These are phyloP conservation scores for Octopus bimaculoides DNA, from an alignment of 1,140 invertebrate species.

Conservation along the genomic window DNA sequence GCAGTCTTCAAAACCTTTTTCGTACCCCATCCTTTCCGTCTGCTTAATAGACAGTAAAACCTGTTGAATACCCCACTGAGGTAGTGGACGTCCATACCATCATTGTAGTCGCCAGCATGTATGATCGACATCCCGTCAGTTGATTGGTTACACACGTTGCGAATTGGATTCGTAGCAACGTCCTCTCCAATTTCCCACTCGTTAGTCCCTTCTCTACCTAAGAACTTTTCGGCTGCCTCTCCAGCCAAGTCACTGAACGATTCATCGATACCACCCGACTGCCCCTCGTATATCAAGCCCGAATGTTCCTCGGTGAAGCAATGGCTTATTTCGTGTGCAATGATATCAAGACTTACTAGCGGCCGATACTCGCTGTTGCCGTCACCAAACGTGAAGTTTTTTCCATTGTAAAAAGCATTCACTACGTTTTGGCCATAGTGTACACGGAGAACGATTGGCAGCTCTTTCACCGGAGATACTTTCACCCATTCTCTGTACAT, in stretches of 20 bases:
- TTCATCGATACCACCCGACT: conserved; percentile 37
- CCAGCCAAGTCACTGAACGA: conserved; percentile 39
- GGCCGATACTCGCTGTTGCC: conserved; percentile 22
- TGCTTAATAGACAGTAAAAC: conserved; percentile 24
- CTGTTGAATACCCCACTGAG: conserved; percentile 34
- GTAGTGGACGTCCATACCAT: conserved; percentile 26
- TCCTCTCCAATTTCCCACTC: conserved; percentile 24
- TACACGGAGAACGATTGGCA: conserved; percentile 26
- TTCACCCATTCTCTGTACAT: conserved; percentile 32
- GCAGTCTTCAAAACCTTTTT: conserved; percentile 30
- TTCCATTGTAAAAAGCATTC: conserved; percentile 24
- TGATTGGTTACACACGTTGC: conserved; percentile 24
- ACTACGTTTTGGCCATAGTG: conserved; percentile 28
- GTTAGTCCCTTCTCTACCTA: not conserved
- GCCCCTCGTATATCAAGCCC: conserved; percentile 26
- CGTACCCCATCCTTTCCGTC: conserved; percentile 15
- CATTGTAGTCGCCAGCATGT: conserved; percentile 24
- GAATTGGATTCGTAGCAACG: conserved; percentile 21
- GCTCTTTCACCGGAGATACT: conserved; percentile 8
- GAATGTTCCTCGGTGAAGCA: conserved; percentile 33
- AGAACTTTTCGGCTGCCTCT: conserved; percentile 29
- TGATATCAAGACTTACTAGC: conserved; percentile 23
- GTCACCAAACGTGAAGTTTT: conserved; percentile 26
- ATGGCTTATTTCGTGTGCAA: conserved; percentile 36
- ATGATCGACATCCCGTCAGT: conserved; percentile 28